A percentile compares a stretch with the other conserved stretches of the same genome.
Conservation (phyloP, 2,113 vertebrate genomes). For the Galeopterus variegatus region DNA sequence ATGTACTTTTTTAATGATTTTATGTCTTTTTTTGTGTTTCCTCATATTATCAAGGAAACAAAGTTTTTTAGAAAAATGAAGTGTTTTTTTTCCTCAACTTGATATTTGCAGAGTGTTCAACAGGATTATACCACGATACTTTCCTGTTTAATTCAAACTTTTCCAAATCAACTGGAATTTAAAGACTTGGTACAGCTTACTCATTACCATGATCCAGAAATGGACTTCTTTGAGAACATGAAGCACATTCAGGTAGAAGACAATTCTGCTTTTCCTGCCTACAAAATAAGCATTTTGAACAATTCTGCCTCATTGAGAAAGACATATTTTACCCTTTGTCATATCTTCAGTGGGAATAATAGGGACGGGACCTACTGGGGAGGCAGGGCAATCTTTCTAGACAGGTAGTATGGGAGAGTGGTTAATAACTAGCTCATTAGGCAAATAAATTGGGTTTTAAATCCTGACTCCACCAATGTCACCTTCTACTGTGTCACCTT, state of each 20-base stretch:
- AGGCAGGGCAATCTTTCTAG: neutral
- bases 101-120: conserved; percentile 91
- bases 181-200: conserved; percentile 96
- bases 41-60: neutral
- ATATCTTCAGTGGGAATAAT: neutral
- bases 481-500: too few species aligned
- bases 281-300: neutral
- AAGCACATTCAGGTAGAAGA: conserved; percentile 97
- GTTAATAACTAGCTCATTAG: conserved; percentile 3
- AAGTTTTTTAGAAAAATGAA: conserved; percentile 38
- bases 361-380: neutral
- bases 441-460: conserved; percentile 46
- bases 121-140: conserved; percentile 96
- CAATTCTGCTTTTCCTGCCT: neutral
- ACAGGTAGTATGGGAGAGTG: neutral
- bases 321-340: neutral
- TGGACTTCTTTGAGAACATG: conserved; percentile 99
- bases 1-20: neutral
- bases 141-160: conserved; percentile 95
- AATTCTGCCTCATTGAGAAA: neutral
- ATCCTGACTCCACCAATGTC: conserved; percentile 12
- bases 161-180: conserved; percentile 94
- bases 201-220: conserved; percentile 94
- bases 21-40: neutral
- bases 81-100: conserved; percentile 45